Percentiles rank a stretch among this genome's conserved stretches.
phyloP scores from a whole-genome alignment of 1,140 invertebrate genomes.

The Gerris buenoi region DNA sequence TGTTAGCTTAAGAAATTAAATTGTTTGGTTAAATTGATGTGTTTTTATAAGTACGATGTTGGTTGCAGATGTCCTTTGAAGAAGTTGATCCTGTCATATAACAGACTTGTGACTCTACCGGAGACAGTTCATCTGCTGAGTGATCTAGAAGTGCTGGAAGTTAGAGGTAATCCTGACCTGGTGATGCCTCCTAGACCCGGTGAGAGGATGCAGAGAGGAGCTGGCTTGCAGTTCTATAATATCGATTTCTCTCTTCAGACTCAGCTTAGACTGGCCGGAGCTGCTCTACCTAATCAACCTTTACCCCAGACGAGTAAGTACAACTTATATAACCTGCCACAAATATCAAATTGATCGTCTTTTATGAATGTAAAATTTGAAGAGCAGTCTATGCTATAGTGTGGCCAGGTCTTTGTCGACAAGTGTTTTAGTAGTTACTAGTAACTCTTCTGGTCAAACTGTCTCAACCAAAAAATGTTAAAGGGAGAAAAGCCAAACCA shows the following conservation, averaged over 20 bases:
- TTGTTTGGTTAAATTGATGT: too few species aligned
- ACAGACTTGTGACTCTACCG: constrained; percentile 87
- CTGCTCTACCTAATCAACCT: constrained; percentile 53
- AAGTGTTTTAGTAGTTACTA: too few species aligned
- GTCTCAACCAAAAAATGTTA: too few species aligned
- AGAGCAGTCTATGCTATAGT: too few species aligned
- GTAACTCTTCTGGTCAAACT: too few species aligned
- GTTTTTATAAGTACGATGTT: too few species aligned
- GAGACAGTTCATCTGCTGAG: constrained; percentile 92
- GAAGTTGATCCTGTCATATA: constrained; percentile 82
- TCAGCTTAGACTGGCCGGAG: constrained; percentile 82
- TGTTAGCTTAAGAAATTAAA: too few species aligned
- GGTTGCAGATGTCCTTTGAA: constrained; percentile 79
- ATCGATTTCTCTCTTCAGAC: constrained; percentile 97
- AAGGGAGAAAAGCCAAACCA: too few species aligned
- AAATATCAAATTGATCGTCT: too few species aligned
- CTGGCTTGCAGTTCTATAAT: constrained; percentile 91
- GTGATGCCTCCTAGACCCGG: constrained; percentile 94
- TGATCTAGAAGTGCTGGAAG: constrained; percentile 75
- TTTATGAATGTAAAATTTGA: too few species aligned
- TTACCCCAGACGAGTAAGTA: constrained; percentile 44
- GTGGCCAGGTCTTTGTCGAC: too few species aligned
- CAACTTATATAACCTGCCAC: constrained; percentile 1
- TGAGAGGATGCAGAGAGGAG: constrained; percentile 50
- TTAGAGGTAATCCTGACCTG: constrained; percentile 86